Base-by-base conservation (phyloP, 2,888 invertebrate genomes). In the Agrilus mali region DNA sequence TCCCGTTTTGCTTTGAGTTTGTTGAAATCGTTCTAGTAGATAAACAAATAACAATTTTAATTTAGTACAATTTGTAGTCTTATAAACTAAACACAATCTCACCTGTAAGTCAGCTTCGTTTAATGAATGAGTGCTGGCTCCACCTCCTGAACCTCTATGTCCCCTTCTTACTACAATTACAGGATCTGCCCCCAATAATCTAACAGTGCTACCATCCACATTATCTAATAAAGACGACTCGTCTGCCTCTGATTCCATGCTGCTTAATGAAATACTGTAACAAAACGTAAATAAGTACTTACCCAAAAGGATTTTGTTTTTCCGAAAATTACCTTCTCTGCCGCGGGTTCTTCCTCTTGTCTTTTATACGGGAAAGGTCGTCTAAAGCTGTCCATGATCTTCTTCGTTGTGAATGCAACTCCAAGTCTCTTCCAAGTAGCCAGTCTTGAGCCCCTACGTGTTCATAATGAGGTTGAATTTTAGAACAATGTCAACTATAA, bases 341-440 rank as follows among this genome's bases (percentile, higher is more conserved):
- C 16, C 73, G 60, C 27, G 56, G 47, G 41, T 64, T 61, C 51
- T 69, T 71, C 37, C 71, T 68, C 55, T 74, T 74, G 41, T 70
- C 70, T 51, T 73, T 72, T 53, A 71, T 69, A 47, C 72, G 73
- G 8, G 71, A 73, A 40, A 75, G 67, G 58, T 82, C 82, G 61
- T 88, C 88, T 45, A 86, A 71, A n/a, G 86, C 87, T 5, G 88
- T 86, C 89, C 89, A 89, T 51, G 88, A 88, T 61, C 86, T 79
- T 53, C 89, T 72, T 3, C 85, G 71, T 47, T 67, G 66, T 3
- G 64, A 56, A 49, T 68, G 67, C n/a, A 65, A 63, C 52, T 67
- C 66, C 47, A 65, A 65, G 6, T 41, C 46, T 8, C 48, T 42
- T 27, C 48, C 46, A 35, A 46, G 32, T 40, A 67, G 47, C 65